phyloP scores from a whole-genome alignment of 2,888 invertebrate genomes.

The Gonocerus acuteangulatus region DNA sequence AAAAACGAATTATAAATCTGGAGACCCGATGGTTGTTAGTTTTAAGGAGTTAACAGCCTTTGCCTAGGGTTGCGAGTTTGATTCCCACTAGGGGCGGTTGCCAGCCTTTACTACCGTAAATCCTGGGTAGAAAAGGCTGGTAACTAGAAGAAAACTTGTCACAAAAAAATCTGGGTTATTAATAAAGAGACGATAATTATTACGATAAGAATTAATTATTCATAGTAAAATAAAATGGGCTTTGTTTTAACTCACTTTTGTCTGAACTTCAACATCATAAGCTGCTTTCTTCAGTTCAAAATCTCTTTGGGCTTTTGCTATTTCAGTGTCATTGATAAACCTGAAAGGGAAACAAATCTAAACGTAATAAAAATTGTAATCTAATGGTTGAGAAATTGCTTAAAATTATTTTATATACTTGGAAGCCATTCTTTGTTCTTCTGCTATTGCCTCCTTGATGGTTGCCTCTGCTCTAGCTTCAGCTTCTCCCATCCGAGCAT shows the following conservation, averaged over 20 bases:
- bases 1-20: no score
- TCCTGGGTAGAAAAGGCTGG: no score
- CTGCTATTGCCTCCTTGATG: slow-evolving; percentile 91
- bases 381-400: not conserved
- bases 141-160: no score
- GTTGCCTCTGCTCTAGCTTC: slow-evolving; percentile 87
- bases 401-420: slow-evolving; percentile 44
- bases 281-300: slow-evolving; percentile 95
- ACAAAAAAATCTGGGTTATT: no score
- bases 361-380: not conserved
- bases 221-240: no score
- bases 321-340: slow-evolving; percentile 91
- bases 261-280: slow-evolving; percentile 94
- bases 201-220: no score
- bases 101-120: no score
- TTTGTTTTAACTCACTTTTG: slow-evolving; percentile 70
- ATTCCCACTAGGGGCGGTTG: no score
- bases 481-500: slow-evolving; percentile 94
- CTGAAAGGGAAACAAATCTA: slow-evolving; percentile 37
- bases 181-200: no score
- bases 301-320: slow-evolving; percentile 92
- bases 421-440: slow-evolving; percentile 91
- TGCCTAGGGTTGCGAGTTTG: no score
- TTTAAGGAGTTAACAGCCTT: no score
- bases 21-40: no score